A percentile compares a stretch with the other conserved stretches of the same genome.
phyloP scores from a whole-genome alignment of 2,888 invertebrate genomes.

The Aricia artaxerxes region DNA sequence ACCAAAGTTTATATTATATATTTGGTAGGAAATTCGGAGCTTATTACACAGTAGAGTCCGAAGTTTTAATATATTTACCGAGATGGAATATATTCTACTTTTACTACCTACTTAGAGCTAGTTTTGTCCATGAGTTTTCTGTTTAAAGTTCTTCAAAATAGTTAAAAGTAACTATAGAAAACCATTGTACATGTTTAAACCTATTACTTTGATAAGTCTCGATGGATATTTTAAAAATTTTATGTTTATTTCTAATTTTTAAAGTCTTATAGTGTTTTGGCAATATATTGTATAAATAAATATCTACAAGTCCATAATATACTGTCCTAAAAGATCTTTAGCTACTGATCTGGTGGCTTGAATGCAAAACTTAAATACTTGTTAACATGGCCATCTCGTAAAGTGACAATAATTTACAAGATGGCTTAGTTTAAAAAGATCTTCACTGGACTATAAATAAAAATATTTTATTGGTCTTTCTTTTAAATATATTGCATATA shows the following conservation, averaged over 20 bases:
- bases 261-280: too few species aligned
- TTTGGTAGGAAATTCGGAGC: conserved; percentile 63
- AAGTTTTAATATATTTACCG: conserved; percentile 23
- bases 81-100: conserved; percentile 23
- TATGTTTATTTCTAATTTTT: background rate
- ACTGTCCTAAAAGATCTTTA: background rate
- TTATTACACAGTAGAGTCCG: conserved; percentile 54
- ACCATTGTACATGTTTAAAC: background rate
- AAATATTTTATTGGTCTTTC: background rate
- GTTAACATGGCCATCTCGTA: background rate
- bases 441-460: background rate
- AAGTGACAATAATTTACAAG: background rate
- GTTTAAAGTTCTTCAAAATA: background rate
- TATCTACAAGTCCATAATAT: background rate
- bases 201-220: background rate
- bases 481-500: background rate
- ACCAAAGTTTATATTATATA: conserved; percentile 67
- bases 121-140: conserved; percentile 10
- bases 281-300: background rate
- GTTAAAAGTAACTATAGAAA: background rate
- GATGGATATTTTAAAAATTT: background rate
- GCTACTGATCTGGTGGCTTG: background rate
- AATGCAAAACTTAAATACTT: background rate
- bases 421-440: background rate
- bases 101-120: background rate